Percentiles rank a stretch among this genome's conserved stretches.
Evolutionary conservation across 2,888 invertebrate species (phyloP).

Genomic region (Luperina testacea): DNA sequence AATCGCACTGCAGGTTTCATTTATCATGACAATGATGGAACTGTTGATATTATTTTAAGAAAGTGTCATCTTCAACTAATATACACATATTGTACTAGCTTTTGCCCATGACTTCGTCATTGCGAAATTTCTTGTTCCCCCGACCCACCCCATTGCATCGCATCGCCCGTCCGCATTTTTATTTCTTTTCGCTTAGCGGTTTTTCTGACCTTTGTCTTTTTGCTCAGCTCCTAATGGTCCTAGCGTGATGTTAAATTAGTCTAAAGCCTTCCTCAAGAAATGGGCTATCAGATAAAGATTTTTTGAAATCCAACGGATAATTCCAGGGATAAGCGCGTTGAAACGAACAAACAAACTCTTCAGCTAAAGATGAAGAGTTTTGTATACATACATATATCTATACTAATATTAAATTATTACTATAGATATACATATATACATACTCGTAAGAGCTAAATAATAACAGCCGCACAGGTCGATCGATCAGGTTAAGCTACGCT

Average conservation of each 20-base stretch:
- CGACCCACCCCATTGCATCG: not conserved
- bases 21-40: slow-evolving; percentile 22
- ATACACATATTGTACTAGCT: not conserved
- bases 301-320: no score
- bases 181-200: not conserved
- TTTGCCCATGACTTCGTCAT: no score
- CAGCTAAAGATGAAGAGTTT: no score
- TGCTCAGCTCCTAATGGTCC: not conserved
- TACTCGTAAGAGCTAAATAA: no score
- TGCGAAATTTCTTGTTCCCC: no score
- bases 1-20: no score
- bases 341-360: not conserved
- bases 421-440: no score
- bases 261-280: not conserved
- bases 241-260: not conserved
- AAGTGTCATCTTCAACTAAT: not conserved
- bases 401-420: no score
- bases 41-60: slow-evolving; percentile 14
- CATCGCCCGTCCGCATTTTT: not conserved
- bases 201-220: not conserved
- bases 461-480: no score
- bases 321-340: not conserved
- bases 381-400: no score
- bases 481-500: no score
- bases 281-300: not conserved